phyloP scores from a whole-genome alignment of 1,140 invertebrate species.

The Penaeus japonicus region DNA sequence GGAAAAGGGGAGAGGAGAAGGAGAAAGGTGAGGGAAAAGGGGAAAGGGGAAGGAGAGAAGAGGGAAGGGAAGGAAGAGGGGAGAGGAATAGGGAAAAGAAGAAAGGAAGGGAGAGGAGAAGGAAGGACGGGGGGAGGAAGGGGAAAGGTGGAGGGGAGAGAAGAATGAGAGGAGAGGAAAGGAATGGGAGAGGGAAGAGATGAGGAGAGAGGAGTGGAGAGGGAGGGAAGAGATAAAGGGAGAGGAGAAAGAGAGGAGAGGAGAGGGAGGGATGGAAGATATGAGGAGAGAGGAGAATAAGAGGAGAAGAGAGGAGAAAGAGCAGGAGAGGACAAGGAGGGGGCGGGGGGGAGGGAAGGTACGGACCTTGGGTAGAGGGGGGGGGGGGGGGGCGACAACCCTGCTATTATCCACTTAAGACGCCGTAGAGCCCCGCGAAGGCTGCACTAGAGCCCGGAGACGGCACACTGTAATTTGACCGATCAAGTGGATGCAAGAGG shows the following conservation, averaged over 20 bases:
- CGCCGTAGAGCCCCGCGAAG: no score
- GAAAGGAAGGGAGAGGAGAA: not conserved
- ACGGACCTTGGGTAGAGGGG: no score
- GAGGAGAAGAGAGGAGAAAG: not conserved
- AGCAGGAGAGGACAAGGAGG: not conserved
- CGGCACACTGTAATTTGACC: no score
- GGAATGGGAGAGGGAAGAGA: no score
- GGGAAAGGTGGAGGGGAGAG: not conserved
- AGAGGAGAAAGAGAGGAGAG: not conserved
- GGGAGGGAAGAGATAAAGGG: not conserved
- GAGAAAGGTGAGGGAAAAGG: not conserved
- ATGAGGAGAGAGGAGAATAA: not conserved
- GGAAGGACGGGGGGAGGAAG: not conserved
- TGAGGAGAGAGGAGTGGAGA: not conserved
- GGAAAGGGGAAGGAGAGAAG: not conserved
- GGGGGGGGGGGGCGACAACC: no score
- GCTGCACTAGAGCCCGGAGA: no score
- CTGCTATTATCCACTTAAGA: no score
- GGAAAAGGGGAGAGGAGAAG: no score
- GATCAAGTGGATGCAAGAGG: no score
- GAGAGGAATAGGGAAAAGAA: not conserved
- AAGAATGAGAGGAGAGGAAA: not conserved
- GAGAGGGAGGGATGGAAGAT: not conserved
- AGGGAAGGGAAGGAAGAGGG: not conserved
- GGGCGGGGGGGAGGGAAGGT: no score